A percentile compares a stretch with the other conserved stretches of the same genome.
These are phyloP conservation scores for Pelobates fuscus DNA, from an alignment of 2,113 vertebrate genomes.

Conservation along the genomic window DNA sequence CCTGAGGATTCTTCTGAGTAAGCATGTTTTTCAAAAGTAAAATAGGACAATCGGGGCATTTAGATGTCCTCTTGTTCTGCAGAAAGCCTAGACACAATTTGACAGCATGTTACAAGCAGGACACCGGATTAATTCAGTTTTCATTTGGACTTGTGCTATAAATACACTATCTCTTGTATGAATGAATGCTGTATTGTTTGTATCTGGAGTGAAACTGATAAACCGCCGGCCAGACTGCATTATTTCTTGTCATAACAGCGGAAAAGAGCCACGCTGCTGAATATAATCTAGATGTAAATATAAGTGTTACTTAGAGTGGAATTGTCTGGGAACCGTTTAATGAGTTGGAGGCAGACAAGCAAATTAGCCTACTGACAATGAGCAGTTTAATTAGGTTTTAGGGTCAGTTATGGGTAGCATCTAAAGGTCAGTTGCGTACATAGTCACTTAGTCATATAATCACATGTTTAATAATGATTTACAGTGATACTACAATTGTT, in stretches of 20 bases:
- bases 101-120: constrained; percentile 4
- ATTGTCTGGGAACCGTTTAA: no score
- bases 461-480: no score
- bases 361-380: no score
- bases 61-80: constrained; percentile 2
- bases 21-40: constrained; percentile 15
- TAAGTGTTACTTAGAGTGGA: no score
- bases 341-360: no score
- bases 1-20: neutral
- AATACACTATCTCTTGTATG: constrained; percentile 13
- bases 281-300: no score
- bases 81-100: constrained; percentile 30
- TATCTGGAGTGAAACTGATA: constrained; percentile 6
- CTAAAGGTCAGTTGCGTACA: no score
- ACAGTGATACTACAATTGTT: no score
- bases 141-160: constrained; percentile 13
- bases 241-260: constrained; percentile 20
- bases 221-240: neutral
- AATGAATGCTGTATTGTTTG: constrained; percentile 9
- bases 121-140: constrained; percentile 33
- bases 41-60: constrained; percentile 16
- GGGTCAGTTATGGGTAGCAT: no score
- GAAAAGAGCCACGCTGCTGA: no score
- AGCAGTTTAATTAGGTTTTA: no score
- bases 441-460: no score